A percentile compares a stretch with the other conserved stretches of the same genome.
These are phyloP conservation scores for Agrilus mali DNA, from an alignment of 2,888 invertebrate species.

Conservation along the genomic window DNA sequence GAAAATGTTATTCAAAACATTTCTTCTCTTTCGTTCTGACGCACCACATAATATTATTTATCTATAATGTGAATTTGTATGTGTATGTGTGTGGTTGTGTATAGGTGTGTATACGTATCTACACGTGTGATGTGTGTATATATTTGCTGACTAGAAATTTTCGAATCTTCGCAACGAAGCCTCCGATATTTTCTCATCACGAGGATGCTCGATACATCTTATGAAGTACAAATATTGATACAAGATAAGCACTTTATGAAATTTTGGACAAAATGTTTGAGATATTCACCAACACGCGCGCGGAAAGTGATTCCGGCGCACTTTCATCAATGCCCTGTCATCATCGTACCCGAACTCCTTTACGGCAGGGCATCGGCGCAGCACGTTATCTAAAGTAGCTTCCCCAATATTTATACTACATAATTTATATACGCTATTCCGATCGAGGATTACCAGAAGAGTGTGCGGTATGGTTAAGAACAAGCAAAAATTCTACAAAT, in stretches of 20 bases:
- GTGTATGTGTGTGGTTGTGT: too few relatives aligned
- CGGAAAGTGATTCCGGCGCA: constrained; percentile 25
- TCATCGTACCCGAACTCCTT: constrained; percentile 1
- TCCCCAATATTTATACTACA: constrained; percentile 28
- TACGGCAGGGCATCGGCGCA: constrained; percentile 7
- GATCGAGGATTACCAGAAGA: constrained; percentile 11
- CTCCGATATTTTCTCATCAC: constrained; percentile 8
- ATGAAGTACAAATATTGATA: constrained; percentile 37
- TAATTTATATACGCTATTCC: constrained; percentile 31
- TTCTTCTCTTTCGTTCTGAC: too few relatives aligned
- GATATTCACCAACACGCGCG: constrained; percentile 30
- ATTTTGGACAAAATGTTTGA: constrained; percentile 34
- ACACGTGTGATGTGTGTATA: too few relatives aligned
- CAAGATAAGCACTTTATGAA: constrained; percentile 36
- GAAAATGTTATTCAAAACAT: too few relatives aligned
- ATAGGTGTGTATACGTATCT: too few relatives aligned
- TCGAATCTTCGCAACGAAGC: background rate
- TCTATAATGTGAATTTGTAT: too few relatives aligned
- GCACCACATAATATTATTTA: too few relatives aligned
- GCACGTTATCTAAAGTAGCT: constrained; percentile 21
- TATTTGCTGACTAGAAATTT: too few relatives aligned
- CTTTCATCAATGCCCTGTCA: constrained; percentile 5
- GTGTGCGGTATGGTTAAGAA: too few relatives aligned
- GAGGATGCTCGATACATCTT: constrained; percentile 27
- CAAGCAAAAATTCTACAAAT: too few relatives aligned